Percentiles rank a stretch among this genome's conserved stretches.
phyloP scores from a whole-genome alignment of 53 echinoderm and acorn worm species.

The Paelopatides confundens region DNA sequence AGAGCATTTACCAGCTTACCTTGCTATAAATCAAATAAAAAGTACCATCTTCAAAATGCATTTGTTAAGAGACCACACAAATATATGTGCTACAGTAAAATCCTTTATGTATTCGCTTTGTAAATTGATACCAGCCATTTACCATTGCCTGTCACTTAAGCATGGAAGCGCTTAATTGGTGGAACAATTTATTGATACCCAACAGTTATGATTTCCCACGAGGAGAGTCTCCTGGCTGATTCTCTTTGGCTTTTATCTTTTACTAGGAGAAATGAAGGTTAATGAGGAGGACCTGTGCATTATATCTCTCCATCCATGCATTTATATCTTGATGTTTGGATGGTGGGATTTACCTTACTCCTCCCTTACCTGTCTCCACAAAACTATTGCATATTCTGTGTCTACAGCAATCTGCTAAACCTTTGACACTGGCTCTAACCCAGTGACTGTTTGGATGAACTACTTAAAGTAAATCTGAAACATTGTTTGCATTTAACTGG shows the following conservation, averaged over 20 bases:
- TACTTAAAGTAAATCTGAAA: too few relatives aligned
- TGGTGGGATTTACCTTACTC: not conserved
- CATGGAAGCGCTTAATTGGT: slow-evolving; percentile 24
- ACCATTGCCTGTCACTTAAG: slow-evolving; percentile 2
- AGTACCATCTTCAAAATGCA: not conserved
- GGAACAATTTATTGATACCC: not conserved
- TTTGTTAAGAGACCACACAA: not conserved
- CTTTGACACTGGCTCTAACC: too few relatives aligned
- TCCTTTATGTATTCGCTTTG: not conserved
- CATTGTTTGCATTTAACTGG: too few relatives aligned
- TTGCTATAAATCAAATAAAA: too few relatives aligned
- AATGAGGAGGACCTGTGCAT: not conserved
- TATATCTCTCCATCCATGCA: too few relatives aligned
- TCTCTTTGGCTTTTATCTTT: not conserved
- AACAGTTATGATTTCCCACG: not conserved
- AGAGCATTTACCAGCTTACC: too few relatives aligned
- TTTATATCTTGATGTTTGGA: too few relatives aligned
- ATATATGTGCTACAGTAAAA: not conserved
- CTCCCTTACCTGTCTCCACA: not conserved
- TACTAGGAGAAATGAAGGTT: not conserved
- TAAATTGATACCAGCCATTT: not conserved
- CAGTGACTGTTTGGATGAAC: too few relatives aligned
- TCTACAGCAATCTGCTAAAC: too few relatives aligned
- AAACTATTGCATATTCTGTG: not conserved
- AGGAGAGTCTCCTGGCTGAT: not conserved